phyloP scores from a whole-genome alignment of 2,797 vertebrate genomes.

The Acestrorhynchus altus region DNA sequence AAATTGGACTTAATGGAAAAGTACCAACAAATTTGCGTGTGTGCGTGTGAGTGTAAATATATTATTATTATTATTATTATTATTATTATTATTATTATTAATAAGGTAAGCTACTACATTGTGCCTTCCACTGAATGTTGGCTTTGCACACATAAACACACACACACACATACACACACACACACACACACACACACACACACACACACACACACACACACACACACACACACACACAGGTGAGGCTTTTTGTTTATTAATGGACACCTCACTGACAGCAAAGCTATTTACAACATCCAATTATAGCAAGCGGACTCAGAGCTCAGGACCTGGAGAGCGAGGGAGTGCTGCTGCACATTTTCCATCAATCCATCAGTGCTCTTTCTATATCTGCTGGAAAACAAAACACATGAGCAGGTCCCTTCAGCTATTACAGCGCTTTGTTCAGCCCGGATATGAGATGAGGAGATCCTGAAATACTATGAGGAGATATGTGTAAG shows the following conservation, averaged over 20 bases:
- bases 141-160: not conserved
- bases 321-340: constrained; percentile 12
- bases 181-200: not conserved
- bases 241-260: constrained; percentile 35
- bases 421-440: constrained; percentile 53
- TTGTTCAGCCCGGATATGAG: constrained; percentile 69
- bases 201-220: not conserved
- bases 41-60: too few species aligned
- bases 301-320: constrained; percentile 35
- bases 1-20: too few species aligned
- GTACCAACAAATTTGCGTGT: too few species aligned
- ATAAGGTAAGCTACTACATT: too few species aligned
- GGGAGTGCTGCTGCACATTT: constrained; percentile 40
- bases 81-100: too few species aligned
- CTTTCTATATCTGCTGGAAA: constrained; percentile 49
- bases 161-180: too few species aligned
- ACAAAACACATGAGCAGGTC: constrained; percentile 50
- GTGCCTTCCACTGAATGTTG: constrained; percentile 1
- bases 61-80: too few species aligned
- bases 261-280: constrained; percentile 44
- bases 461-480: constrained; percentile 49
- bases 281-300: constrained; percentile 51
- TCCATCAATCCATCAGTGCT: constrained; percentile 58
- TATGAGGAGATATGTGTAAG: constrained; percentile 56
- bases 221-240: constrained; percentile 5